phyloP scores from a whole-genome alignment of 2,888 invertebrate genomes.

The Folsomia candida region DNA sequence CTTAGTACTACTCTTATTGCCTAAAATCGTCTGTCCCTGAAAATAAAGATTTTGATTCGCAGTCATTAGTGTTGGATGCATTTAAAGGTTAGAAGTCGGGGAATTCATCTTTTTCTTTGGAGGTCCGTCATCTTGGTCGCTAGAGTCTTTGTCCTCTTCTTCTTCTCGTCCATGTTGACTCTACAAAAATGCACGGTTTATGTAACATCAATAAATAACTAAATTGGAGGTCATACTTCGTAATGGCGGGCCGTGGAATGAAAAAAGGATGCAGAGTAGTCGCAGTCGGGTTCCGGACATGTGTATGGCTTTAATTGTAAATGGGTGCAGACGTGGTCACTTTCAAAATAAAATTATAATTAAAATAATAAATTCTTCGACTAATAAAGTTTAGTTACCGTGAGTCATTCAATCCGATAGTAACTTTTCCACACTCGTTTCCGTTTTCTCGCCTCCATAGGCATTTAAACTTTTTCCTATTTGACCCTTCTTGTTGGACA shows the following conservation, averaged over 20 bases:
- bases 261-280: no score
- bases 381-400: background rate
- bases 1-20: no score
- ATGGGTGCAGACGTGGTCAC: background rate
- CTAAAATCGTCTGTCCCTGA: no score
- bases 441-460: background rate
- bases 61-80: background rate
- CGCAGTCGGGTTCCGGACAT: background rate
- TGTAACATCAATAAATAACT: background rate
- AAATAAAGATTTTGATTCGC: no score
- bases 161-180: background rate
- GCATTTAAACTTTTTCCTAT: background rate
- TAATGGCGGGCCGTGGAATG: background rate
- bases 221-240: background rate
- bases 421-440: background rate
- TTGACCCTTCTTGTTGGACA: background rate
- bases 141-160: background rate
- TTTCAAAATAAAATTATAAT: background rate
- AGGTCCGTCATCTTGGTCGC: background rate
- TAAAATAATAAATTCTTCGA: background rate
- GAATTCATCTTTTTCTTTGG: background rate
- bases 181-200: background rate
- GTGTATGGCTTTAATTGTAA: background rate
- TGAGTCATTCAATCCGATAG: background rate
- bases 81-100: slow-evolving; percentile 6